phyloP scores from a whole-genome alignment of 2,888 invertebrate species.

The Philopedon plagiatum region DNA sequence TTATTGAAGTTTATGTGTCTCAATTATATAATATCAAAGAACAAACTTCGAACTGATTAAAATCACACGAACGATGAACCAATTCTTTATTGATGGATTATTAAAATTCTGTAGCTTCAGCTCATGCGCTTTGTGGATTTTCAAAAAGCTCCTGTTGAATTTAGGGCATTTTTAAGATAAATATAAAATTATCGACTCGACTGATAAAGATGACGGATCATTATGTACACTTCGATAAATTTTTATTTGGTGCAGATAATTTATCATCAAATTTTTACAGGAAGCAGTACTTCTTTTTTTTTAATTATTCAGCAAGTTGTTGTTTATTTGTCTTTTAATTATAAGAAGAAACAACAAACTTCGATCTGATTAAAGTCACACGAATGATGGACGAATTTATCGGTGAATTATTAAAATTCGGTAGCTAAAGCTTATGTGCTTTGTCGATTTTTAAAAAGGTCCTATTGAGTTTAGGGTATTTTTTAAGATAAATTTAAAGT shows the following conservation, averaged over 20 bases:
- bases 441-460: constrained; percentile 27
- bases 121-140: constrained; percentile 41
- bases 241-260: neutral
- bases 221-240: neutral
- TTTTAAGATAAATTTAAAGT: constrained; percentile 14
- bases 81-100: too few relatives aligned
- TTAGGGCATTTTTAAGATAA: constrained; percentile 20
- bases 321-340: too few relatives aligned
- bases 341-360: too few relatives aligned
- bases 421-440: constrained; percentile 40
- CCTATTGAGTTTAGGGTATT: constrained; percentile 39
- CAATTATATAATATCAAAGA: too few relatives aligned
- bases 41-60: too few relatives aligned
- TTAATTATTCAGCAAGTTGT: too few relatives aligned
- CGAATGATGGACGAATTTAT: too few relatives aligned
- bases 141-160: constrained; percentile 43
- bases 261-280: too few relatives aligned
- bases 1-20: too few relatives aligned
- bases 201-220: neutral
- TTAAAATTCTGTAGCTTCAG: constrained; percentile 29
- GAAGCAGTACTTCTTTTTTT: too few relatives aligned
- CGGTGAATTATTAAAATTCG: constrained; percentile 37
- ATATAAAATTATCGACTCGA: neutral
- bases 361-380: too few relatives aligned
- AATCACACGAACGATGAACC: too few relatives aligned